Evolutionary conservation across 2,888 invertebrate species (phyloP), one percentile per base, ranked within the genome.

Genomic region (Chloroclystis v-ata): DNA sequence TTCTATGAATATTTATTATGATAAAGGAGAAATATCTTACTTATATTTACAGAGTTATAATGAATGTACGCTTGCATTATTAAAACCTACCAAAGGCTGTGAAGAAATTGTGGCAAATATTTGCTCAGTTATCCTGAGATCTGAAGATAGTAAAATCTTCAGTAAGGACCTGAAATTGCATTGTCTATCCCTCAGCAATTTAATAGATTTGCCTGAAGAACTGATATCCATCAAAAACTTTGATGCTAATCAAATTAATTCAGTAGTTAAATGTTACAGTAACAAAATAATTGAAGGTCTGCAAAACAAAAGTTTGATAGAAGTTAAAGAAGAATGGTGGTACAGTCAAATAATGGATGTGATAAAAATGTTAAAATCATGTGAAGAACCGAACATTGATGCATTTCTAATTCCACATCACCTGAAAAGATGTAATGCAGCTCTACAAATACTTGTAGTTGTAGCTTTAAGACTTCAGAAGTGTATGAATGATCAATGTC

Each of bases 21-120:
- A 77, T 37, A 82, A 82, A 59, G 69, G 69, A 49, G 82, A 78
- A 68, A 57, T 79, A 35, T 35, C 20, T 14, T 63, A 69, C 56
- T 49, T 52, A 1, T 62, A 69, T 24, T 53, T 83, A n/a, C 63
- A 70, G n/a, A 57, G 54, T 33, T 75, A 78, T 28, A 76, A 75
- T 56, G 59, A 53, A 45, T n/a, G 68, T 1, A 41, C 79, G 28
- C 39, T 67, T 26, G 60, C 56, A 35, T 65, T 81, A 1, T 37
- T 85, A 9, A 69, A 67, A 57, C 54, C 56, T 13, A 50, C 45
- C 5, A 57, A 59, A 6, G 59, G 69, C 13, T 53, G 65, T 40
- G 43, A 65, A 47, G 63, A 69, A 38, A 46, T 63, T 24, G 14
- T 81, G 28, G 35, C 61, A 28, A 70, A 70, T 56, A 78, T 84